phyloP scores from a whole-genome alignment of 2,797 vertebrate species.

The Helarctos malayanus region DNA sequence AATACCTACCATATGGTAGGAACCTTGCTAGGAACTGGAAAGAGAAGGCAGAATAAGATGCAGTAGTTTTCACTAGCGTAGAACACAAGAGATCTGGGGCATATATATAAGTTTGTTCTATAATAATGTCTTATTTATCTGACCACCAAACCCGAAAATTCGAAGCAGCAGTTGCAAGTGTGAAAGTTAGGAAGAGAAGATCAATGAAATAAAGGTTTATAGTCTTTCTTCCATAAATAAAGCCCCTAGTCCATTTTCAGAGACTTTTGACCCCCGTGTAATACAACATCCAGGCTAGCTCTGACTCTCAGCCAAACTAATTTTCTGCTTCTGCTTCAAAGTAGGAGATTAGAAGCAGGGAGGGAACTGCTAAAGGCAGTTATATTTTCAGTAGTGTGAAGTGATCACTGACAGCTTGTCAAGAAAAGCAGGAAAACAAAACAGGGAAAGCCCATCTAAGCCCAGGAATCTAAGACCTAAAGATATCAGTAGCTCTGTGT shows the following conservation, averaged over 20 bases:
- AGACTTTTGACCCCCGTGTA: conserved; percentile 39
- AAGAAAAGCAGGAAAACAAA: conserved; percentile 55
- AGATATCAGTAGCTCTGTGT: background rate
- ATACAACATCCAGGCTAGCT: background rate
- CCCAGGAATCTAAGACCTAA: background rate
- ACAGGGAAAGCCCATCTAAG: background rate
- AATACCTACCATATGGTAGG: background rate
- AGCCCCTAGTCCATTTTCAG: background rate
- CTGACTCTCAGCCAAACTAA: conserved; percentile 72
- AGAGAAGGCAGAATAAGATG: background rate
- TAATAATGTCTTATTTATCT: background rate
- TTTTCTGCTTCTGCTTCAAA: conserved; percentile 74
- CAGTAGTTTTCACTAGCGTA: background rate
- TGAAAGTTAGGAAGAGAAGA: conserved; percentile 7
- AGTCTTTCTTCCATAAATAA: conserved; percentile 38
- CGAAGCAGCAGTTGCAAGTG: background rate
- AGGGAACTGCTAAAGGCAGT: conserved; percentile 45
- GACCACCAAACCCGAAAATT: background rate
- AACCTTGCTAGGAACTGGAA: background rate
- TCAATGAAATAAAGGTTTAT: background rate
- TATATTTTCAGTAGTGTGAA: conserved; percentile 60
- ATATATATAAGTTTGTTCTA: background rate
- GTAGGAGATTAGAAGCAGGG: conserved; percentile 33
- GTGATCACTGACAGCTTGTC: conserved; percentile 51
- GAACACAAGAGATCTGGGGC: background rate